Evolutionary conservation across 2,113 vertebrate genomes (phyloP).

Genomic region (Apeltes quadracus): DNA sequence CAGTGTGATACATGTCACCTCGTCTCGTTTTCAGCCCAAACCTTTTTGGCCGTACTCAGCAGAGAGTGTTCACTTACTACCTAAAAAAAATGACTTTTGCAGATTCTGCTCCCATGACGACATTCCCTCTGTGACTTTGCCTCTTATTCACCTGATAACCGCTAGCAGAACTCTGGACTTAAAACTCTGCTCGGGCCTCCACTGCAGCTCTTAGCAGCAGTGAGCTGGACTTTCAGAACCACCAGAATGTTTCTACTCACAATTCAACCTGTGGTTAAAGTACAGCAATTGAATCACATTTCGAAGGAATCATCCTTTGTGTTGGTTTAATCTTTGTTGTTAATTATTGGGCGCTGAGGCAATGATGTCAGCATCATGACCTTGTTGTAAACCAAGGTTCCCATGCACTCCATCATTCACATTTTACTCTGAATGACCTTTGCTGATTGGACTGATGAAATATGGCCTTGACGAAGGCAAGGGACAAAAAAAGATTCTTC

Average conservation of each 20-base stretch:
- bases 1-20: conserved; percentile 44
- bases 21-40: conserved; percentile 35
- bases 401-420: conserved; percentile 63
- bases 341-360: conserved; percentile 35
- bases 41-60: conserved; percentile 50
- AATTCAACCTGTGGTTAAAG: background rate
- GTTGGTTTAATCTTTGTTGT: conserved; percentile 38
- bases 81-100: conserved; percentile 37
- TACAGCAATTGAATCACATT: conserved; percentile 4
- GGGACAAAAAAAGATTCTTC: conserved; percentile 32
- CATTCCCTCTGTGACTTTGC: conserved; percentile 30
- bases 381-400: conserved; percentile 48
- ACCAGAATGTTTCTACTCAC: background rate
- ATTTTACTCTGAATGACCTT: conserved; percentile 70
- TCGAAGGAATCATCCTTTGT: background rate
- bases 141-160: conserved; percentile 49
- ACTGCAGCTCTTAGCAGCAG: background rate
- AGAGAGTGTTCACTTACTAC: conserved; percentile 43
- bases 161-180: conserved; percentile 28
- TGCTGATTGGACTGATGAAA: conserved; percentile 69
- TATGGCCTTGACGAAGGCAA: conserved; percentile 33
- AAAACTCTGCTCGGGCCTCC: conserved; percentile 22
- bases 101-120: conserved; percentile 30
- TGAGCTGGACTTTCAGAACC: background rate
- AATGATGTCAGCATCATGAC: conserved; percentile 36